Base-by-base conservation (phyloP, 1,140 invertebrate species). In the Odontomachus brunneus region DNA sequence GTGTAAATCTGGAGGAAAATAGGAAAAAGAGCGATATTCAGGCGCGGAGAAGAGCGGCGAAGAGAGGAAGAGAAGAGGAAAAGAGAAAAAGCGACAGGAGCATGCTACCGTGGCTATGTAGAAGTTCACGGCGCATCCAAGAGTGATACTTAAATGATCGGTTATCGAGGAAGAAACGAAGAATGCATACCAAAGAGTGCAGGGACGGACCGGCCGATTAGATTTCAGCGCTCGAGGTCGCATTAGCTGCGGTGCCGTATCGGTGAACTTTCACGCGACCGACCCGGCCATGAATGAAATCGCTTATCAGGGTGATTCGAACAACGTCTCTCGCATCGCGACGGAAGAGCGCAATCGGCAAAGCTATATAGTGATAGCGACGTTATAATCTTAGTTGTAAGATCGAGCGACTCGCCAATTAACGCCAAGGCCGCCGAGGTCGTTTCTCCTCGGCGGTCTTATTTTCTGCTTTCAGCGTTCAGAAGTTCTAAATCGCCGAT, bases 1-100 rank as follows among this genome's bases (percentile, higher is more conserved):
- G 69, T 48, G n/a, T 59, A 75, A 83, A 83, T 65, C 60, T 63
- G 24, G 26, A 80, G 63, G 38, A 73, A 66, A 67, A 87, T 69
- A 76, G 75, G 49, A 38, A 75, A 65, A 78, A 73, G 9, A 73
- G 26, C 44, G n/a, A 22, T 44, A 69, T 83, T 57, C 62, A 49
- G 55, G 17, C 71, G 55, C 14, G 38, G n/a, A 38, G 15, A 11
- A 71, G 19, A 75, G 51, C 5, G 29, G 29, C 29, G 29, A 5
- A 2, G 29, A 5, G 29, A 5, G 29, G 29, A 5, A 5, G 29
- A 33, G 29, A 5, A 5, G 5, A 33, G 29, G 29, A 33, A 9
- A 38, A 5, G 26, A 67, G 17, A 71, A 33, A 19, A 29, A 60
- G 55, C 0, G n/a, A 84, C 19, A 17, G 26, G 9, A 3, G 0